Percentiles rank a stretch among this genome's conserved stretches.
These are phyloP conservation scores for Nyctereutes procyonoides DNA, from an alignment of 2,113 vertebrate genomes.

Conservation along the genomic window DNA sequence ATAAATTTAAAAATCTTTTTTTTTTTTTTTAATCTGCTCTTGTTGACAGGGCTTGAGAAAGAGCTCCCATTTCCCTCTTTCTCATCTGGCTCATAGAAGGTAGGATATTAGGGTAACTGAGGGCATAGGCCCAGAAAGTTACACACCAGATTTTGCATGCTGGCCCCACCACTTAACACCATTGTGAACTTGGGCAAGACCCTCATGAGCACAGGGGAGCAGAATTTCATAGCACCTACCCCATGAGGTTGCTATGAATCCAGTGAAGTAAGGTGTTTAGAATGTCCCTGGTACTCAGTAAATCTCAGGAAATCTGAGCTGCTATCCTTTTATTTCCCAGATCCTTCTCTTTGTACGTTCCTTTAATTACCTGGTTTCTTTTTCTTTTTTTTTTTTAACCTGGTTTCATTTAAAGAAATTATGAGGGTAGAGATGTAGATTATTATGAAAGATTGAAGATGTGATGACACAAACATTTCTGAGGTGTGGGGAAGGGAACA, in stretches of 20 bases:
- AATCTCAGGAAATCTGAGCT: background rate
- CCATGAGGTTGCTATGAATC: background rate
- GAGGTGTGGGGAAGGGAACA: background rate
- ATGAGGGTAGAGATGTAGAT: background rate
- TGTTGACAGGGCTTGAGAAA: background rate
- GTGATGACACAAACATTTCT: background rate
- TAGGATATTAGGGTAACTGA: background rate
- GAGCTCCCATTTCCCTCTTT: background rate
- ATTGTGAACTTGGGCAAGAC: background rate
- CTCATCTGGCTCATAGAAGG: background rate
- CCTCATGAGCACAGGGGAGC: background rate
- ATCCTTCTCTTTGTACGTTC: background rate
- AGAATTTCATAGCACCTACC: background rate
- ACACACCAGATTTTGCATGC: background rate
- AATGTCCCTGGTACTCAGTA: background rate
- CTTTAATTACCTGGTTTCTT: background rate
- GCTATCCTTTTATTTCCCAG: slow-evolving; percentile 21
- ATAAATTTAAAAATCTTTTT: background rate
- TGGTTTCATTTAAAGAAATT: background rate
- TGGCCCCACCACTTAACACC: background rate
- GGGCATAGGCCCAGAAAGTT: background rate
- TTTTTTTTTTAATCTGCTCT: background rate
- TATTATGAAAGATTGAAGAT: background rate
- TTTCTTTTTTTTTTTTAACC: background rate
- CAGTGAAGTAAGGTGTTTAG: background rate